A percentile compares a stretch with the other conserved stretches of the same genome.
Conservation (phyloP, 2,888 invertebrate genomes). For the Callosobruchus maculatus region DNA sequence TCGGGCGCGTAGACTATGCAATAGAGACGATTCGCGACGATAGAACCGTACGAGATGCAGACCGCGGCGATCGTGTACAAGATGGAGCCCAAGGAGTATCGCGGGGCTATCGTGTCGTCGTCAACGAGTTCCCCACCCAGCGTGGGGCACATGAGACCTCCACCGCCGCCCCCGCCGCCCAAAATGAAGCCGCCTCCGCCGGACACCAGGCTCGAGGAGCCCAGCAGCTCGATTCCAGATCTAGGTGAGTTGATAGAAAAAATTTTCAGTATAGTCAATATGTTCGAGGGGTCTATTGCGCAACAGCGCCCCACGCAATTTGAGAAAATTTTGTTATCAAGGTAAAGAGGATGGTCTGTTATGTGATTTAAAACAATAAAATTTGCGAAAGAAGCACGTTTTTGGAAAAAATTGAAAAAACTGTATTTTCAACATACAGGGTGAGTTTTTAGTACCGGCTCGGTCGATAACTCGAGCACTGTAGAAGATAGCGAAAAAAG, state of each 20-base stretch:
- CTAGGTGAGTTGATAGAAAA: constrained; percentile 63
- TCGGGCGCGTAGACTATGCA: constrained; percentile 7
- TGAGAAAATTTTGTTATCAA: too few species aligned
- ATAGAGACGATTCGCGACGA: constrained; percentile 3
- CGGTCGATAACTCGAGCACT: too few species aligned
- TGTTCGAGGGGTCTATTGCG: too few species aligned
- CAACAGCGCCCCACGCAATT: too few species aligned
- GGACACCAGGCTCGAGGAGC: constrained; percentile 64
- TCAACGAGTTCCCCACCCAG: constrained; percentile 37
- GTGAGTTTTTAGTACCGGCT: too few species aligned
- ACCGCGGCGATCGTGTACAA: constrained; percentile 53
- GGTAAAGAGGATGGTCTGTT: too few species aligned
- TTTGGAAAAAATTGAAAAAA: too few species aligned
- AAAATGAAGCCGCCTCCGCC: constrained; percentile 32
- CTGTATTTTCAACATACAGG: too few species aligned
- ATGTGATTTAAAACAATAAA: too few species aligned
- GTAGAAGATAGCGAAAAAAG: too few species aligned
- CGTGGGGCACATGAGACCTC: constrained; percentile 45
- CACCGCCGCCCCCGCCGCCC: constrained; percentile 52
- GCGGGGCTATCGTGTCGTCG: constrained; percentile 43
- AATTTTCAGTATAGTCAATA: too few species aligned
- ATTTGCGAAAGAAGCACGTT: too few species aligned
- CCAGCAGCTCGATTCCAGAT: constrained; percentile 84
- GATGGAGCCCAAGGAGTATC: constrained; percentile 43
- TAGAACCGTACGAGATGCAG: constrained; percentile 53